Percentiles rank a stretch among this genome's conserved stretches.
phyloP scores from a whole-genome alignment of 53 echinoderm and acorn worm genomes.

The Holothuria leucospilota region DNA sequence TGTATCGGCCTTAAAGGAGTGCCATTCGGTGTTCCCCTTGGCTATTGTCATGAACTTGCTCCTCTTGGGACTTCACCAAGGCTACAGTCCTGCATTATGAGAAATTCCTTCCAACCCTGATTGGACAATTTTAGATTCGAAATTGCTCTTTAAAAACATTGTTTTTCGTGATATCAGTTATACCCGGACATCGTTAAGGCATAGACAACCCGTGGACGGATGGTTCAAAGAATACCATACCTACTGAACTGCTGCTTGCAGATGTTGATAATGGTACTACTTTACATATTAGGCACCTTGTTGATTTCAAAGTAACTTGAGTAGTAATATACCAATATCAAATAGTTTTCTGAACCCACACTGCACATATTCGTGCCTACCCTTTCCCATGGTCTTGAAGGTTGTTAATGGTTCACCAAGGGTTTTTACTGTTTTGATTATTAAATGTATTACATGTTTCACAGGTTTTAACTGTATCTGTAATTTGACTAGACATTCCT shows the following conservation, averaged over 20 bases:
- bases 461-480: slow-evolving; percentile 40
- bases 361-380: slow-evolving; percentile 14
- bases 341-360: slow-evolving; percentile 18
- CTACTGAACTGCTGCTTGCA: slow-evolving; percentile 59
- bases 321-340: slow-evolving; percentile 72
- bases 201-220: too few species aligned
- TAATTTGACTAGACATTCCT: slow-evolving; percentile 30
- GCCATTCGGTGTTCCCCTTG: too few species aligned
- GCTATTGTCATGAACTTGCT: too few species aligned
- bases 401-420: not conserved
- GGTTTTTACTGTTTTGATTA: slow-evolving; percentile 30
- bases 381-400: slow-evolving; percentile 32
- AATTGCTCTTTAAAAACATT: too few species aligned
- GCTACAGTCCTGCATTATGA: too few species aligned
- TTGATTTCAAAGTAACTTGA: slow-evolving; percentile 63
- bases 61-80: too few species aligned
- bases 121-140: too few species aligned
- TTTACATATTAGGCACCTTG: slow-evolving; percentile 22
- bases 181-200: too few species aligned
- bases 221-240: slow-evolving; percentile 64
- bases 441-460: slow-evolving; percentile 29
- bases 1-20: too few species aligned
- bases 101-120: too few species aligned
- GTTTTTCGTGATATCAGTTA: too few species aligned
- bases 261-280: slow-evolving; percentile 31